Evolutionary conservation across 2,888 invertebrate species (phyloP), one percentile per base, ranked within the genome.

Genomic region (Plebejus anna): DNA sequence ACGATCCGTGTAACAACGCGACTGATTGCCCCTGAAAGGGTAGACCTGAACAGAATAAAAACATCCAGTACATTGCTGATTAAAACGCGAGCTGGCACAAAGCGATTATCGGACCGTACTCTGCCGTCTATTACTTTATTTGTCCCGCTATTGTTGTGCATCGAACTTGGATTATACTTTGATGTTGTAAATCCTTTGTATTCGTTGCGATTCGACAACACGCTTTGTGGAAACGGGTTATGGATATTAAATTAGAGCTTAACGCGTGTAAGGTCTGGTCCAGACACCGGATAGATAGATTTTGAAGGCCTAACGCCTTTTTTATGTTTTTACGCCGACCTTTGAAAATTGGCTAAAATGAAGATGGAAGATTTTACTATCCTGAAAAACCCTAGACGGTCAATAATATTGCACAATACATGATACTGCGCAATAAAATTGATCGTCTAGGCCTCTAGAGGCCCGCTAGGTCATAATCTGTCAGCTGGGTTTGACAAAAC

Each of bases 41-140:
- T 87, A 83, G 84, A 87, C 79, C 86, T 85, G 84, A 84, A 86
- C 85, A 89, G 88, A 89, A 86, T 84, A 84, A 82, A 82, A 85
- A 78, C 78, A 80, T 51, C 71, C 79, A 77, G 77, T 79, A 85
- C 86, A 85, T 83, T 86, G 87, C 88, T 91, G 92, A 91, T 92
- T 92, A 90, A 89, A 91, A 89, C 86, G 83, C 85, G 82, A 85
- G 83, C 84, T 84, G 81, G 84, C 82, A 90, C 92, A 91, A 91
- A 91, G 92, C 90, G 90, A 90, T 90, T 90, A 89, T 87, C 88
- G 88, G 90, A 89, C 88, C 90, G 79, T 87, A 83, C 85, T 81
- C 80, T 81, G 82, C 80, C 86, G 83, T 85, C 89, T 88, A 86
- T 86, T 86, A 85, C 87, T 85, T 84, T 81, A 83, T 79, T 72